A percentile compares a stretch with the other conserved stretches of the same genome.
These are phyloP conservation scores for Gnathonemus longibarbis DNA, from an alignment of 2,113 vertebrate species.

Conservation along the genomic window DNA sequence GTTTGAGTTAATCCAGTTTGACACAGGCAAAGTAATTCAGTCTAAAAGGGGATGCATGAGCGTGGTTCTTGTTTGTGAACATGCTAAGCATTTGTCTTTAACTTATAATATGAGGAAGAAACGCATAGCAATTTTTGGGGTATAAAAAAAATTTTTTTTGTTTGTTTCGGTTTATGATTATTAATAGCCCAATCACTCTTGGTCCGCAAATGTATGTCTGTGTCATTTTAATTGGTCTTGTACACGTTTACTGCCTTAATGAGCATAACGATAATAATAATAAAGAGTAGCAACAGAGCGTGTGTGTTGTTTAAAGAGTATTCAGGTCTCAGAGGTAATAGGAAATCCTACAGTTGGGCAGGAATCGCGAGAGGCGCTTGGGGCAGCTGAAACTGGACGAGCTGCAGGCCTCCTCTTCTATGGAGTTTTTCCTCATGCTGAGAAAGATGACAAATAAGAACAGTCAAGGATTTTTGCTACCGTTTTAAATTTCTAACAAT, in stretches of 20 bases:
- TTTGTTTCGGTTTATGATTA: not conserved
- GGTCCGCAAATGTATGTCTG: not conserved
- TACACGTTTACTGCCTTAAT: not conserved
- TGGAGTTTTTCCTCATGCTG: constrained; percentile 60
- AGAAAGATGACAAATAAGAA: not conserved
- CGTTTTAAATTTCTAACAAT: not conserved
- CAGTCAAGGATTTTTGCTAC: not conserved
- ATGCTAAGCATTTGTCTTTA: not conserved
- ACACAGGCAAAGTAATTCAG: not conserved
- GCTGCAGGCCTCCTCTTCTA: constrained; percentile 47
- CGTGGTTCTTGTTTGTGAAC: not conserved
- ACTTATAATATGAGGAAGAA: not conserved
- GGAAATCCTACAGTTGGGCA: constrained; percentile 68
- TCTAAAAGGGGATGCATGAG: not conserved
- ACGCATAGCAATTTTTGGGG: not conserved
- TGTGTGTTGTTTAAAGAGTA: not conserved
- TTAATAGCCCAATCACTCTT: not conserved
- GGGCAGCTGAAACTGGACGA: constrained; percentile 41
- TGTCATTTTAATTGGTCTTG: not conserved
- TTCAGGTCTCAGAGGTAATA: not conserved
- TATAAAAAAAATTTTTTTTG: not conserved
- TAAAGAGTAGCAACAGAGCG: not conserved
- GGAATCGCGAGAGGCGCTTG: constrained; percentile 72
- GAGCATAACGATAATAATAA: not conserved
- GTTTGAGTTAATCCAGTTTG: not conserved